Conservation (phyloP, 1,140 invertebrate species). For the Papilio helenus region DNA sequence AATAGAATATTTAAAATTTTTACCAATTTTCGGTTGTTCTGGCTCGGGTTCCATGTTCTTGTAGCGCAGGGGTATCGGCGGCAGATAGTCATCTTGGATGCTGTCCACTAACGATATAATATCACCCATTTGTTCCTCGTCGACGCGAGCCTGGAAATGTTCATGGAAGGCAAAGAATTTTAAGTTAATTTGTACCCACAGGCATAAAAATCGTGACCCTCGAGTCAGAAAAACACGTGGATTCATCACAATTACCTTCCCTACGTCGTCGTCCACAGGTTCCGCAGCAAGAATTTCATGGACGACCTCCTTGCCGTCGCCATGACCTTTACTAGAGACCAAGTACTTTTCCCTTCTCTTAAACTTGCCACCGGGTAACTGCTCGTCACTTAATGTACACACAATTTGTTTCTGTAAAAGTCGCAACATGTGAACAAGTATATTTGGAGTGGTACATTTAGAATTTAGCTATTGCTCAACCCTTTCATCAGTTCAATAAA, state of each 20-base stretch:
- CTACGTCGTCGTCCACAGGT: not conserved
- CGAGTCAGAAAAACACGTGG: not conserved
- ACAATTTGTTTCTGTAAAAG: constrained; percentile 74
- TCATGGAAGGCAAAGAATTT: constrained; percentile 42
- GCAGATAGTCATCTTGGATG: constrained; percentile 78
- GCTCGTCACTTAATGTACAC: constrained; percentile 75
- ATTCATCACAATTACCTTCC: not conserved
- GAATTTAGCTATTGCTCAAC: not conserved
- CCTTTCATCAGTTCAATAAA: not conserved
- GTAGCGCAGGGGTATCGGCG: constrained; percentile 70
- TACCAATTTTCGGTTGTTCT: constrained; percentile 60
- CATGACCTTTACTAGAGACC: constrained; percentile 56
- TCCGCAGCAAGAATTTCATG: constrained; percentile 51
- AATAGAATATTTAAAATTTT: not conserved
- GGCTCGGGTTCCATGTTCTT: constrained; percentile 64
- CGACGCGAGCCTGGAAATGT: constrained; percentile 59
- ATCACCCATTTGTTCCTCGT: constrained; percentile 79
- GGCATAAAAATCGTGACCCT: constrained; percentile 44
- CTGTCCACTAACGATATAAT: constrained; percentile 81
- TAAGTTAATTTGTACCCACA: not conserved
- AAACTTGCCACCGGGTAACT: constrained; percentile 64
- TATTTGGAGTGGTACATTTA: not conserved
- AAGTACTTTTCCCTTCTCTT: constrained; percentile 57
- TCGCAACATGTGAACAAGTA: constrained; percentile 30
- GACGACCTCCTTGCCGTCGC: constrained; percentile 59